These are phyloP conservation scores for Centropus unirufus DNA, from an alignment of 2,113 vertebrate species.

Conservation along the genomic window DNA sequence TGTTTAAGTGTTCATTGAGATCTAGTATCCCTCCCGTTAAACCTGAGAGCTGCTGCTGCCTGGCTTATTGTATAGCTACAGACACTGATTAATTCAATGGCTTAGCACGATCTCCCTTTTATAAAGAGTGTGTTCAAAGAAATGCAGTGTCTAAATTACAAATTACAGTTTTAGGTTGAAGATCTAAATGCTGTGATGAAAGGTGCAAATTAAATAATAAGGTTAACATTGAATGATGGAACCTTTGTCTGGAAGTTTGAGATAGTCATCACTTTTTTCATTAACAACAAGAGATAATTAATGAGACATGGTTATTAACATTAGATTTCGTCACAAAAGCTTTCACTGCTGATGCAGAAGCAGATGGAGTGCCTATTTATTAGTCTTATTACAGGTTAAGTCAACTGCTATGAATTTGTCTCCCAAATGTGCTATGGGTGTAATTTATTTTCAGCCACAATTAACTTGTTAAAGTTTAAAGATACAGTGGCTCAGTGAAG, in stretches of 20 bases:
- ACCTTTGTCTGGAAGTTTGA: conserved; percentile 75
- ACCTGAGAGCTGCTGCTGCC: neutral
- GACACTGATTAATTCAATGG: neutral
- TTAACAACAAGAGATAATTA: conserved; percentile 81
- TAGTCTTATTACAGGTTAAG: conserved; percentile 72
- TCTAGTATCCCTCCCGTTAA: neutral
- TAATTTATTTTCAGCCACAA: conserved; percentile 71
- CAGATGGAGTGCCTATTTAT: conserved; percentile 78
- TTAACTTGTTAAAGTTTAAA: conserved; percentile 60
- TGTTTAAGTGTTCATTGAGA: neutral
- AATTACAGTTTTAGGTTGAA: conserved; percentile 72
- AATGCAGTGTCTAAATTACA: conserved; percentile 54
- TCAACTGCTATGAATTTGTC: conserved; percentile 71
- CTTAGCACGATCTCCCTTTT: conserved; percentile 13
- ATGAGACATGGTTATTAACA: conserved; percentile 70
- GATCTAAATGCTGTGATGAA: conserved; percentile 70
- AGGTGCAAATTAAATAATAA: conserved; percentile 81
- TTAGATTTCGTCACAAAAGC: conserved; percentile 70
- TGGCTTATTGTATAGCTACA: neutral
- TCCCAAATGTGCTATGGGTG: conserved; percentile 73
- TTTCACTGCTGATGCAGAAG: conserved; percentile 67
- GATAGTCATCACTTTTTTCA: conserved; percentile 75
- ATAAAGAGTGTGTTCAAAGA: neutral
- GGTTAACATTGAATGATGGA: conserved; percentile 74
- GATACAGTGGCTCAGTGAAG: conserved; percentile 9